Percentiles rank a stretch among this genome's conserved stretches.
Conservation (phyloP, 2,888 invertebrate species). For the Shargacucullia verbasci region DNA sequence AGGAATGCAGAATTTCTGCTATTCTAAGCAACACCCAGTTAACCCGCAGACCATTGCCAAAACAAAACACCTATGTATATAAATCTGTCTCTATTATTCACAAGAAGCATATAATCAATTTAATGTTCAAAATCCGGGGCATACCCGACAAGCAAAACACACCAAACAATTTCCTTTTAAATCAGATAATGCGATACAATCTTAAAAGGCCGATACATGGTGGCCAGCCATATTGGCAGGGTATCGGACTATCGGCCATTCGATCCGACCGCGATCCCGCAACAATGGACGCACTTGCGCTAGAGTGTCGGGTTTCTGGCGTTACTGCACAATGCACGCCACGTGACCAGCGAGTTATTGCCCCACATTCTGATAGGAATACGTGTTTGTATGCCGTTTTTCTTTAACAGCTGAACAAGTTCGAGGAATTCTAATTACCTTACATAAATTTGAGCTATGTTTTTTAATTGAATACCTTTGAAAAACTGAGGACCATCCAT, state of each 20-base stretch:
- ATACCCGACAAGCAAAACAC: conserved; percentile 11
- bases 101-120: background rate
- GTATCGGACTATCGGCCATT: conserved; percentile 42
- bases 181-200: conserved; percentile 39
- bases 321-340: conserved; percentile 45
- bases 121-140: conserved; percentile 7
- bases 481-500: too few species aligned
- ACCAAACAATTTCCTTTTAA: conserved; percentile 20
- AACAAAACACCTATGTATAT: too few species aligned
- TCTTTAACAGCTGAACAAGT: conserved; percentile 3
- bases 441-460: background rate
- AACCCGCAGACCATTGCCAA: too few species aligned
- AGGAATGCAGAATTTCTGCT: too few species aligned
- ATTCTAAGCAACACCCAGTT: too few species aligned
- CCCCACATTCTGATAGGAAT: conserved; percentile 37
- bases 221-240: conserved; percentile 27
- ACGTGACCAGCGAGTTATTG: conserved; percentile 49
- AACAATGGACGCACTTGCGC: conserved; percentile 61
- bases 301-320: conserved; percentile 48
- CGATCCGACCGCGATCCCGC: conserved; percentile 58
- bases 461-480: too few species aligned
- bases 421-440: background rate
- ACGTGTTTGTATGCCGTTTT: conserved; percentile 15
- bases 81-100: background rate
- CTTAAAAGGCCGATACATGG: conserved; percentile 35